These are phyloP conservation scores for Oryctes rhinoceros DNA, from an alignment of 1,140 invertebrate genomes.

Conservation along the genomic window DNA sequence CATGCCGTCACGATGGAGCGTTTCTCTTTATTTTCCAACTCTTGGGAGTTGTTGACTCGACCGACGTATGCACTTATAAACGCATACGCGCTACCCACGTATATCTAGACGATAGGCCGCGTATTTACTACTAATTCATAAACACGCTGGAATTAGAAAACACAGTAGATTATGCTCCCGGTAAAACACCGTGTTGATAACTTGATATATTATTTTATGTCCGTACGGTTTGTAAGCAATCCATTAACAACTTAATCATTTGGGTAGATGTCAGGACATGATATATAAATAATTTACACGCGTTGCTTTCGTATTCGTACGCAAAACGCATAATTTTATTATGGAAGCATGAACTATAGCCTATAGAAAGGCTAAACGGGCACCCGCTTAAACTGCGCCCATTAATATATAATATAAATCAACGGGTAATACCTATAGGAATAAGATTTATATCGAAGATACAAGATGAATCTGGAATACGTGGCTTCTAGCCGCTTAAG, in stretches of 20 bases:
- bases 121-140: slow-evolving; percentile 31
- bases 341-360: neutral
- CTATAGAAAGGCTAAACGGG: neutral
- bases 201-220: slow-evolving; percentile 35
- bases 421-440: too few species aligned
- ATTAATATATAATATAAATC: too few species aligned
- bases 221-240: slow-evolving; percentile 32
- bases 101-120: neutral
- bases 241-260: slow-evolving; percentile 36
- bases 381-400: too few species aligned
- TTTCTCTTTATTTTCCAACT: slow-evolving; percentile 32
- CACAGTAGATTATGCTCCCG: slow-evolving; percentile 27
- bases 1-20: neutral
- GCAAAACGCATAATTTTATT: slow-evolving; percentile 17
- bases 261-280: slow-evolving; percentile 6
- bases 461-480: too few species aligned
- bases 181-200: slow-evolving; percentile 28
- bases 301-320: neutral
- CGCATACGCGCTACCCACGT: neutral
- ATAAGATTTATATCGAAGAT: too few species aligned
- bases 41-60: slow-evolving; percentile 24
- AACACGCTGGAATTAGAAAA: slow-evolving; percentile 28
- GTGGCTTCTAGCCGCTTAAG: too few species aligned
- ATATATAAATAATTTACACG: slow-evolving; percentile 28
- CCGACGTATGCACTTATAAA: slow-evolving; percentile 7